phyloP scores from a whole-genome alignment of 2,888 invertebrate genomes.

The Polia nebulosa region DNA sequence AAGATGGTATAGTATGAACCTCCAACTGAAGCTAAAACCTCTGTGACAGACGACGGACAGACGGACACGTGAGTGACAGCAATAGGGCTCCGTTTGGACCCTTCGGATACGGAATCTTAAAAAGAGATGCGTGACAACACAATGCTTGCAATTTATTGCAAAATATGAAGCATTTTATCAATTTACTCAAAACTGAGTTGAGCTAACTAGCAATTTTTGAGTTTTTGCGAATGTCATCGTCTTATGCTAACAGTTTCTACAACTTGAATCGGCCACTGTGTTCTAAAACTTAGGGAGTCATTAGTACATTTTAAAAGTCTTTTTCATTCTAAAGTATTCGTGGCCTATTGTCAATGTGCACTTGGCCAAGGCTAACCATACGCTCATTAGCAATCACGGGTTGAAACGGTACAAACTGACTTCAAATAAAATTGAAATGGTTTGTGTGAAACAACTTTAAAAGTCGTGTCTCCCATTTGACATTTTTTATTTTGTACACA shows the following conservation, averaged over 20 bases:
- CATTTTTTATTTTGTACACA: neutral
- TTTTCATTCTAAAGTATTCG: conserved; percentile 8
- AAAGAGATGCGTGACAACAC: too few species aligned
- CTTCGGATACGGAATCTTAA: too few species aligned
- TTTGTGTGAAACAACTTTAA: neutral
- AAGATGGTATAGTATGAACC: too few species aligned
- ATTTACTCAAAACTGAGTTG: too few species aligned
- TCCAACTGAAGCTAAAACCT: too few species aligned
- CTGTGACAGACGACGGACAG: too few species aligned
- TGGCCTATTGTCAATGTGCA: conserved; percentile 22
- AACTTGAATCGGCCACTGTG: neutral
- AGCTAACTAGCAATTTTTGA: too few species aligned
- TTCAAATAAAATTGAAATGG: neutral
- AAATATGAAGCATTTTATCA: too few species aligned
- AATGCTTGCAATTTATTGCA: too few species aligned
- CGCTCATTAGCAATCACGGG: conserved; percentile 2
- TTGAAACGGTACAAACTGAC: neutral
- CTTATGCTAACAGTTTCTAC: neutral
- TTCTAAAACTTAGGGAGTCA: conserved; percentile 2
- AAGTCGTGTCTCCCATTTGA: neutral
- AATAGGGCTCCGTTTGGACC: too few species aligned
- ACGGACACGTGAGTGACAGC: too few species aligned
- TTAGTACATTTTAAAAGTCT: neutral
- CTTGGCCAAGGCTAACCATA: conserved; percentile 3
- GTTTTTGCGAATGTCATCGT: too few species aligned